These are phyloP conservation scores for Podarcis siculus DNA, from an alignment of 2,797 vertebrate genomes.

Conservation along the genomic window DNA sequence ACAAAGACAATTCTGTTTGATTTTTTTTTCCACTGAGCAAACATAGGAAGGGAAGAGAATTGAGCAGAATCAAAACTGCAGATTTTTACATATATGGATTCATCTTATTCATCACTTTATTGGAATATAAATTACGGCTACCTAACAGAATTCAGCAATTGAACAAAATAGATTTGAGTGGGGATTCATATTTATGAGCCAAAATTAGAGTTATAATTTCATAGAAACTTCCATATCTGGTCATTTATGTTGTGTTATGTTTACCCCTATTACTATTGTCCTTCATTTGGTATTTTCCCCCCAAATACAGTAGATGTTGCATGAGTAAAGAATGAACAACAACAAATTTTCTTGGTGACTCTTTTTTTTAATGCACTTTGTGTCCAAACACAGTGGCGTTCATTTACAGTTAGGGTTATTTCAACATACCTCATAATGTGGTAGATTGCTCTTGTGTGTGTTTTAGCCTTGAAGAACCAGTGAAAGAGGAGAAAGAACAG, in stretches of 20 bases:
- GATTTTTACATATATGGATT: background rate
- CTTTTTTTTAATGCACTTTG: background rate
- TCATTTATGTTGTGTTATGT: background rate
- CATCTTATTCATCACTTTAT: background rate
- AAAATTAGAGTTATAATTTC: background rate
- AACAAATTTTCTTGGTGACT: background rate
- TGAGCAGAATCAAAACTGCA: background rate
- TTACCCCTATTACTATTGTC: background rate
- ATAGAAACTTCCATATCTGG: background rate
- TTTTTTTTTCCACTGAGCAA: background rate
- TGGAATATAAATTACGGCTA: background rate
- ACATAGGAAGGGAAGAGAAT: background rate
- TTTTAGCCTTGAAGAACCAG: slow-evolving; percentile 73
- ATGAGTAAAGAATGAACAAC: background rate
- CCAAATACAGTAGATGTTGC: background rate
- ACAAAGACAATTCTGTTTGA: background rate
- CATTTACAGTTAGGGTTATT: background rate
- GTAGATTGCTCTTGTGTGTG: background rate
- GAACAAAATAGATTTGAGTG: background rate
- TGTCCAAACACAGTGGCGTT: background rate
- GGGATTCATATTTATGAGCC: background rate
- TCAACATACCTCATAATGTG: background rate
- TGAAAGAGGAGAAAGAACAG: slow-evolving; percentile 81
- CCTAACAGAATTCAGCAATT: background rate
- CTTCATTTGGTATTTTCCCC: background rate